Percentiles rank a stretch among this genome's conserved stretches.
Conservation (phyloP, 1,140 invertebrate species). For the Gryllus bimaculatus region DNA sequence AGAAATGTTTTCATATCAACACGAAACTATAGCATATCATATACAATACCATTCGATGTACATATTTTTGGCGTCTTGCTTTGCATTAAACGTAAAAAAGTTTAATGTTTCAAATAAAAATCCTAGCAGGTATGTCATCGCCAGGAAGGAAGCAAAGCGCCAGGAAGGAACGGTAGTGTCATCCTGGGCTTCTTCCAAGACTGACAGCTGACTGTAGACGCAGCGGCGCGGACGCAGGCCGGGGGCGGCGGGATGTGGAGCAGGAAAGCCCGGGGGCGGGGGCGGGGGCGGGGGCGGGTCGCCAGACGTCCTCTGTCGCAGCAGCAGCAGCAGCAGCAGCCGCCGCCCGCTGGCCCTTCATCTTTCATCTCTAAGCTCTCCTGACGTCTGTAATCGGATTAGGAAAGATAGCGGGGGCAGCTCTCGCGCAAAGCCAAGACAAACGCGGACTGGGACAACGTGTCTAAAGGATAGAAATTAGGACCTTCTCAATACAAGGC, state of each 20-base stretch:
- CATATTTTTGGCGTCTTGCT: too few species aligned
- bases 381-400: conserved; percentile 3
- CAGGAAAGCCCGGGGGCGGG: neutral
- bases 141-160: too few species aligned
- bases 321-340: neutral
- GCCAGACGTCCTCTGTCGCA: too few species aligned
- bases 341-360: neutral
- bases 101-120: too few species aligned
- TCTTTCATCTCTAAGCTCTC: conserved; percentile 4
- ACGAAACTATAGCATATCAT: too few species aligned
- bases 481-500: neutral
- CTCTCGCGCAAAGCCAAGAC: neutral
- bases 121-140: too few species aligned
- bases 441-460: conserved; percentile 2
- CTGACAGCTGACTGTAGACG: neutral
- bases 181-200: too few species aligned
- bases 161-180: too few species aligned
- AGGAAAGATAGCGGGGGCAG: neutral
- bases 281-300: too few species aligned
- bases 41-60: too few species aligned
- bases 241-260: neutral
- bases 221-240: neutral
- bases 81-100: too few species aligned
- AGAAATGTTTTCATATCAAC: too few species aligned
- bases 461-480: neutral